Evolutionary conservation across 2,888 invertebrate genomes (phyloP).

Genomic region (Amphipyra berbera): DNA sequence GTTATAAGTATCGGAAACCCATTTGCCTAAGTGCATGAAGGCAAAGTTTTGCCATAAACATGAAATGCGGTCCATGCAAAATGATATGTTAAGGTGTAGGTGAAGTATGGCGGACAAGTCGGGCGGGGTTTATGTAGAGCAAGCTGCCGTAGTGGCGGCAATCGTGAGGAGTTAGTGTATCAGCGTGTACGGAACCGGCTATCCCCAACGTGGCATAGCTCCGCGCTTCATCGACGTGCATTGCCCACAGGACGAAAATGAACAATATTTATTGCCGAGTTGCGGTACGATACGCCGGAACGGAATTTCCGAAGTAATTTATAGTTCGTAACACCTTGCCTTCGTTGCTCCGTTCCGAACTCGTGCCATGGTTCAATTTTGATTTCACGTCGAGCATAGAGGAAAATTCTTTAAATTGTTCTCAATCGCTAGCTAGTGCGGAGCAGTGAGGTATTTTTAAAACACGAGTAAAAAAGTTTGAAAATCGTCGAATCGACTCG

Average conservation of each 20-base stretch:
- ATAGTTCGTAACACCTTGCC: slow-evolving; percentile 82
- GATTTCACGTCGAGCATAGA: slow-evolving; percentile 47
- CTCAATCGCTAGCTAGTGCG: slow-evolving; percentile 10
- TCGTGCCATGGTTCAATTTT: slow-evolving; percentile 57
- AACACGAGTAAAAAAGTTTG: slow-evolving; percentile 19
- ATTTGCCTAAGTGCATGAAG: slow-evolving; percentile 89
- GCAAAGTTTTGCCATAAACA: slow-evolving; percentile 89
- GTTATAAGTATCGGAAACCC: slow-evolving; percentile 89
- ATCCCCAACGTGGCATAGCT: slow-evolving; percentile 69
- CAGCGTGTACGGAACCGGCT: slow-evolving; percentile 32
- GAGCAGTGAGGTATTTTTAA: slow-evolving; percentile 10
- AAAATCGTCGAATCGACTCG: slow-evolving; percentile 12
- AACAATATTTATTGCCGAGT: slow-evolving; percentile 84
- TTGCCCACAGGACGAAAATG: slow-evolving; percentile 84
- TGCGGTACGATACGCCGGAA: slow-evolving; percentile 79
- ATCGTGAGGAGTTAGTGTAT: slow-evolving; percentile 59
- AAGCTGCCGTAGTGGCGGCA: slow-evolving; percentile 55
- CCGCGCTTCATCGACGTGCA: slow-evolving; percentile 75
- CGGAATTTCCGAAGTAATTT: slow-evolving; percentile 85
- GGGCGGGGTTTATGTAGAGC: slow-evolving; percentile 48
- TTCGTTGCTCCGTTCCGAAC: slow-evolving; percentile 59
- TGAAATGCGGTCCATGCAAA: slow-evolving; percentile 86
- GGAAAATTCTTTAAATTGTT: slow-evolving; percentile 50
- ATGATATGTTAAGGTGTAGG: slow-evolving; percentile 86
- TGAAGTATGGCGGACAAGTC: slow-evolving; percentile 64